Conservation (phyloP, 2,888 invertebrate species). For the Furcula furcula region DNA sequence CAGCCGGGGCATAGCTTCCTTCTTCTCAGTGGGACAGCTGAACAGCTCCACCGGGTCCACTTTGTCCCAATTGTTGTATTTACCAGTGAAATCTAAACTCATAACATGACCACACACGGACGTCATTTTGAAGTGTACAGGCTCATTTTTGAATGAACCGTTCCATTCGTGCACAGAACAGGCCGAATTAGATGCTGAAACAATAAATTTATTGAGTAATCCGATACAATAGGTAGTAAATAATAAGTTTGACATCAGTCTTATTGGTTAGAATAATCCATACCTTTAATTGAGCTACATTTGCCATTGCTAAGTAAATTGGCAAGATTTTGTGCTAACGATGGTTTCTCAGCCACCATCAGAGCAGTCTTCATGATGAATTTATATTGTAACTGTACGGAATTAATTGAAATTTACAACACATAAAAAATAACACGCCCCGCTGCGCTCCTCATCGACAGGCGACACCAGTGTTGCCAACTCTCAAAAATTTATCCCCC, state of each 20-base stretch:
- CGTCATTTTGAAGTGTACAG: constrained; percentile 94
- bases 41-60: constrained; percentile 98
- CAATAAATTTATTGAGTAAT: not conserved
- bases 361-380: constrained; percentile 92
- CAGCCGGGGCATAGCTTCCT: constrained; percentile 96
- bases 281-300: constrained; percentile 89
- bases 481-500: too few species aligned
- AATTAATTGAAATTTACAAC: constrained; percentile 11
- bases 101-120: constrained; percentile 99
- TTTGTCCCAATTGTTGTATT: constrained; percentile 98
- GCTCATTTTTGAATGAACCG: constrained; percentile 88
- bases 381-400: constrained; percentile 5
- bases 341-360: constrained; percentile 99
- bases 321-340: constrained; percentile 96
- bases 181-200: constrained; percentile 86
- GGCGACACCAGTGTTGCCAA: too few species aligned
- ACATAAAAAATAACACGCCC: not conserved
- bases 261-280: constrained; percentile 24
- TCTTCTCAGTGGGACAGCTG: constrained; percentile 95
- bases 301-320: constrained; percentile 95
- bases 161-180: constrained; percentile 98
- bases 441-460: too few species aligned
- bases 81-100: constrained; percentile 94
- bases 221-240: constrained; percentile 16
- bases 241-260: not conserved